A percentile compares a stretch with the other conserved stretches of the same genome.
Conservation (phyloP, 1,140 invertebrate species). For the Eupristina koningsbergeri region DNA sequence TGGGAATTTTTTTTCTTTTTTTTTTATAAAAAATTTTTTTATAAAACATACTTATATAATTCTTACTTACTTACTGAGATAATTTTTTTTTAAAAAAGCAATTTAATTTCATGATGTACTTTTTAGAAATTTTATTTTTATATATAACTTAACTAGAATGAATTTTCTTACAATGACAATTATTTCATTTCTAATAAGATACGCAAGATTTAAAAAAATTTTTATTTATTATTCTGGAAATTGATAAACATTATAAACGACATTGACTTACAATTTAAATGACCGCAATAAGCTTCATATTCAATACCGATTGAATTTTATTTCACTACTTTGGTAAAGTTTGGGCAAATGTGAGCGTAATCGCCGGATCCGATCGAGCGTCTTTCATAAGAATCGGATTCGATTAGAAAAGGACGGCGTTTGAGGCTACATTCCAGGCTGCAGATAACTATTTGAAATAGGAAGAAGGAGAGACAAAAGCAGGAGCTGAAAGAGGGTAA, state of each 20-base stretch:
- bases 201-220: no score
- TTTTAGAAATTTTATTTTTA: no score
- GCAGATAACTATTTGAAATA: slow-evolving; percentile 12
- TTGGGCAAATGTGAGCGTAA: slow-evolving; percentile 16
- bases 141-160: no score
- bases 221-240: no score
- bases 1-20: background rate
- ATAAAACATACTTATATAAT: background rate
- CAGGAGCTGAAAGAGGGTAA: slow-evolving; percentile 21
- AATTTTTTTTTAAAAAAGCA: no score
- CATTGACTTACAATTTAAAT: background rate
- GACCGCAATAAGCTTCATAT: background rate
- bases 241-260: background rate
- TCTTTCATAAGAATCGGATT: slow-evolving; percentile 37
- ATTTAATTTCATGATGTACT: no score
- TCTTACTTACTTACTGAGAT: no score
- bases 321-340: slow-evolving; percentile 32
- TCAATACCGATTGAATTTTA: slow-evolving; percentile 50
- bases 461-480: slow-evolving; percentile 7
- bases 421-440: background rate
- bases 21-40: slow-evolving; percentile 22
- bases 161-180: no score
- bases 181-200: no score
- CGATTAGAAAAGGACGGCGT: slow-evolving; percentile 25
- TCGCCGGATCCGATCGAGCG: slow-evolving; percentile 10